Percentiles rank a stretch among this genome's conserved stretches.
Conservation (phyloP, 2,113 vertebrate species). For the Noctilio leporinus region DNA sequence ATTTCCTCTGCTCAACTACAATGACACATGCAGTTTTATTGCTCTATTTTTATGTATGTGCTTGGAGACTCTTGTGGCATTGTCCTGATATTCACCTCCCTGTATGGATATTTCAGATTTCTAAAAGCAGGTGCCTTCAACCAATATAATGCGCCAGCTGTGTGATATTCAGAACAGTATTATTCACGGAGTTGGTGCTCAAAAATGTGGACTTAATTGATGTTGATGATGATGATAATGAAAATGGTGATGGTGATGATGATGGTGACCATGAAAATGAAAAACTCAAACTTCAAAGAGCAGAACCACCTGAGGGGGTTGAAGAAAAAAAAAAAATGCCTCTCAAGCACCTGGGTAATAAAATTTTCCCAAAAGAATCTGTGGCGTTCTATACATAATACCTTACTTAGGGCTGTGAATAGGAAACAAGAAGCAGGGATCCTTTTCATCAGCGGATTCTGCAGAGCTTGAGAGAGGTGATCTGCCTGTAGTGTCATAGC, state of each 20-base stretch:
- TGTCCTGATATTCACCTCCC: background rate
- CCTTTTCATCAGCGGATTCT: background rate
- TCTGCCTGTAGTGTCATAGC: too few relatives aligned
- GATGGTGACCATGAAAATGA: background rate
- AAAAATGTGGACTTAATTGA: background rate
- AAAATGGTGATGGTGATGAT: background rate
- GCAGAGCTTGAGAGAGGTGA: background rate
- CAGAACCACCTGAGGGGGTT: background rate
- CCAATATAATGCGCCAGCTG: accelerated
- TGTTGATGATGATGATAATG: background rate
- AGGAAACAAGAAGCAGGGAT: background rate
- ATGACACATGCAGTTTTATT: accelerated
- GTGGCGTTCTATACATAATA: background rate
- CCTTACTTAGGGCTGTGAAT: background rate
- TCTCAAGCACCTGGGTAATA: background rate
- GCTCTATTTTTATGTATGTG: background rate
- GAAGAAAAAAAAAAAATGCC: background rate
- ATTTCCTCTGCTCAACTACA: background rate
- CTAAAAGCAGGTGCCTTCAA: background rate
- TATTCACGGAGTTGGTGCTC: accelerated
- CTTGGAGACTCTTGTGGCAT: background rate
- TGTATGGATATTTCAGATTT: background rate
- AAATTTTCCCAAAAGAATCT: background rate
- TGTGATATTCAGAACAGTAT: background rate
- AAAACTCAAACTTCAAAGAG: background rate